phyloP scores from a whole-genome alignment of 2,888 invertebrate species.

The Leptogaster cylindrica region DNA sequence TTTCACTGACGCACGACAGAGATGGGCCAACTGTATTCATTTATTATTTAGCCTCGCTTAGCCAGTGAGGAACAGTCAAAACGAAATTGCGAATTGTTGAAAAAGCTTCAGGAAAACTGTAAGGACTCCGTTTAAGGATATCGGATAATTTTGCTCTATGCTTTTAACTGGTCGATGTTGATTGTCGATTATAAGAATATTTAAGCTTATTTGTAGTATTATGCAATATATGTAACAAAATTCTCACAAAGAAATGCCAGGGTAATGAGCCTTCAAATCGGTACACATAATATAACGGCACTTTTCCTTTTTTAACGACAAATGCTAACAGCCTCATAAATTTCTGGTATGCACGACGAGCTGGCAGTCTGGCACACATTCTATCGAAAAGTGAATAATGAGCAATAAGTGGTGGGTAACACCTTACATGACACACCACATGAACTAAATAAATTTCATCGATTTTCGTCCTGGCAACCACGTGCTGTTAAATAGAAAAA shows the following conservation, averaged over 20 bases:
- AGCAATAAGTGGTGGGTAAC: slow-evolving; percentile 1
- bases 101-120: neutral
- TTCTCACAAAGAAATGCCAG: neutral
- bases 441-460: slow-evolving; percentile 15
- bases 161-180: neutral
- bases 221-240: neutral
- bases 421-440: slow-evolving; percentile 5
- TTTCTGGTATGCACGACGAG: neutral
- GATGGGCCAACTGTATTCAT: neutral
- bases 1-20: neutral
- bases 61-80: neutral
- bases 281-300: neutral
- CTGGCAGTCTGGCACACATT: neutral
- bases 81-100: neutral
- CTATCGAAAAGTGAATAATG: slow-evolving; percentile 5
- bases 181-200: neutral
- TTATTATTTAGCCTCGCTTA: neutral
- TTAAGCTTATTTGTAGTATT: neutral
- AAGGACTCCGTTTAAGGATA: neutral
- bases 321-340: neutral
- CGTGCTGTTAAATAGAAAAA: slow-evolving; percentile 1
- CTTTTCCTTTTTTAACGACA: neutral
- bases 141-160: neutral
- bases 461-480: slow-evolving; percentile 15
- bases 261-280: neutral